Conservation (phyloP, 2,113 vertebrate species). For the Grallaria varia region DNA sequence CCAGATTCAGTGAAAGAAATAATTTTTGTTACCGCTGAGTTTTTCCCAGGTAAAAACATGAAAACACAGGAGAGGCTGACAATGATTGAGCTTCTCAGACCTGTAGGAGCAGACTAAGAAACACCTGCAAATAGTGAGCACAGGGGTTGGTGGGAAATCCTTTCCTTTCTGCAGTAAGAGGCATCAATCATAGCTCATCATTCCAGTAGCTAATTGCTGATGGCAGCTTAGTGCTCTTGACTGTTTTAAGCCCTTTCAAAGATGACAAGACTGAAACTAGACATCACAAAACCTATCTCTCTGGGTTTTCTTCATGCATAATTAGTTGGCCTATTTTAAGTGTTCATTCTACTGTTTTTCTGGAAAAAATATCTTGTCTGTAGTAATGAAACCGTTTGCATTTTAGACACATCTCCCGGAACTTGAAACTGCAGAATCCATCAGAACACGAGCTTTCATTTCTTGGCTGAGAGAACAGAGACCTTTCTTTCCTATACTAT, state of each 20-base stretch:
- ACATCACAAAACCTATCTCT: fast-evolving
- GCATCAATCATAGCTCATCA: neutral
- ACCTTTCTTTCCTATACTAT: conserved; percentile 88
- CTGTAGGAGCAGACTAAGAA: neutral
- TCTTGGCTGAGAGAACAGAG: conserved; percentile 92
- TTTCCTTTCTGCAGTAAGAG: neutral
- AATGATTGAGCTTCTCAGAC: neutral
- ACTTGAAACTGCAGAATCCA: conserved; percentile 90
- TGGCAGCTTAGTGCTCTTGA: neutral
- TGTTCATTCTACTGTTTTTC: neutral
- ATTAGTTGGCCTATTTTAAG: neutral
- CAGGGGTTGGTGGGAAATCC: neutral
- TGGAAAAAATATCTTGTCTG: neutral
- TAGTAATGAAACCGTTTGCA: conserved; percentile 6
- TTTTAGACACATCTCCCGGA: conserved; percentile 88
- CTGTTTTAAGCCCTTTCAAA: neutral
- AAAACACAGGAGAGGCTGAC: neutral
- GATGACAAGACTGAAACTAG: neutral
- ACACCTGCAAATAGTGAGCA: neutral
- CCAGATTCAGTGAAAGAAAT: neutral
- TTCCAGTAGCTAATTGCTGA: neutral
- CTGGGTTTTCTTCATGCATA: neutral
- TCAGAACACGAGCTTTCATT: conserved; percentile 84
- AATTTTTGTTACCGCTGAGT: neutral
- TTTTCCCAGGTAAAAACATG: neutral